phyloP scores from a whole-genome alignment of 2,888 invertebrate species.

The Rambutsinella grinnellia region DNA sequence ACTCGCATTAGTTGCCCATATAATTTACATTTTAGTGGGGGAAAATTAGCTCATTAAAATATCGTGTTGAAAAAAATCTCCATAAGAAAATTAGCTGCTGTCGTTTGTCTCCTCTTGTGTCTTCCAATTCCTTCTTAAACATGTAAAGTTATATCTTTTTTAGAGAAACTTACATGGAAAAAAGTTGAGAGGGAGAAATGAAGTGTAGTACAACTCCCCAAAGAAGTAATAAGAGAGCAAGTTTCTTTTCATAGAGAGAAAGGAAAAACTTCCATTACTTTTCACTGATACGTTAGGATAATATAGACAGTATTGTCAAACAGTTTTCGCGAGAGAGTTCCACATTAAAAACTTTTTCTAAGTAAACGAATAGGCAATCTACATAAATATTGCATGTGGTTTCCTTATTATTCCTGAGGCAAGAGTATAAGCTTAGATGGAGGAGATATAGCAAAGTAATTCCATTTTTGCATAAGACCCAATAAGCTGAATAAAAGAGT shows the following conservation, averaged over 20 bases:
- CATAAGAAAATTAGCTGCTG: constrained; percentile 19
- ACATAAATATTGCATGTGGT: background rate
- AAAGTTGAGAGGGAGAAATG: background rate
- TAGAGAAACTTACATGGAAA: background rate
- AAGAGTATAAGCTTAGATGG: background rate
- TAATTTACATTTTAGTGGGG: too few relatives aligned
- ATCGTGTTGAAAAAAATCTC: constrained; percentile 11
- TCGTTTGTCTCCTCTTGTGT: background rate
- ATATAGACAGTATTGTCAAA: background rate
- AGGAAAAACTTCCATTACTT: background rate
- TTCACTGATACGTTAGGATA: background rate
- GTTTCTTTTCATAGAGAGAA: too few relatives aligned
- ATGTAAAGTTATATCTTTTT: too few relatives aligned
- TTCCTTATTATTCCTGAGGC: background rate
- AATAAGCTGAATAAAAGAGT: constrained; percentile 11
- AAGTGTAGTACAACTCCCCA: too few relatives aligned
- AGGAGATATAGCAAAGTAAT: background rate
- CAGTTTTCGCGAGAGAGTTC: background rate
- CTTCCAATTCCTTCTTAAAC: background rate
- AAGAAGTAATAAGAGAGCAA: background rate
- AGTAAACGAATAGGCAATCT: background rate
- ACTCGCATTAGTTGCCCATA: too few relatives aligned
- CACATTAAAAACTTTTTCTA: background rate
- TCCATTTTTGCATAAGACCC: constrained; percentile 27
- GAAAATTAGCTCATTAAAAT: constrained; percentile 48